Evolutionary conservation across 2,888 invertebrate genomes (phyloP).

Genomic region (Leptura quadrifasciata): DNA sequence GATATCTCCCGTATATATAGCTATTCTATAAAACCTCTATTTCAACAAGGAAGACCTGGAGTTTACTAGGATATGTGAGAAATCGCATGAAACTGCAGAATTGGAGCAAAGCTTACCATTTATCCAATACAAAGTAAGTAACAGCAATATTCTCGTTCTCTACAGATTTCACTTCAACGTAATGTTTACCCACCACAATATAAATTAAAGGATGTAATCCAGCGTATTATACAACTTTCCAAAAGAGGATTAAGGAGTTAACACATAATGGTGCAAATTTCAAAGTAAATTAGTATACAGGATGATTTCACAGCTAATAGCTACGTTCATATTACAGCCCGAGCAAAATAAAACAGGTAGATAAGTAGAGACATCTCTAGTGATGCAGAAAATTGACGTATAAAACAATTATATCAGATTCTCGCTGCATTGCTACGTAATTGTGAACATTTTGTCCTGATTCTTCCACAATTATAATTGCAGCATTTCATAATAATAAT

Average conservation of each 20-base stretch:
- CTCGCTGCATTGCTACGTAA: no score
- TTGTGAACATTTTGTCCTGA: no score
- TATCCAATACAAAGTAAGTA: neutral
- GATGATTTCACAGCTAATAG: no score
- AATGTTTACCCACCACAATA: neutral
- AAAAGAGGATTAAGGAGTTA: neutral
- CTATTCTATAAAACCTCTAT: neutral
- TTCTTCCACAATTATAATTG: no score
- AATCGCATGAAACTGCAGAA: neutral
- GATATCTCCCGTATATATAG: neutral
- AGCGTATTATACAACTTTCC: neutral
- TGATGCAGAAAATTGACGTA: no score
- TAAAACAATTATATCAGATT: no score
- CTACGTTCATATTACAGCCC: no score
- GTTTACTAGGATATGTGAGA: neutral
- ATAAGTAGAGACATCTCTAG: no score
- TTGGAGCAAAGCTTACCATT: slow-evolving; percentile 4
- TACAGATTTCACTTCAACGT: neutral
- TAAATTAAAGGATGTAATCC: neutral
- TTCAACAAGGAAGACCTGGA: neutral
- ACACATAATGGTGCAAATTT: neutral
- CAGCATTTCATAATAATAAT: no score
- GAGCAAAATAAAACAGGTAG: no score
- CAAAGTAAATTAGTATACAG: neutral
- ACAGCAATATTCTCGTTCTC: neutral